Base-by-base conservation (phyloP, 92 coral and sea anemone species). In the Epizoanthus ramosus region DNA sequence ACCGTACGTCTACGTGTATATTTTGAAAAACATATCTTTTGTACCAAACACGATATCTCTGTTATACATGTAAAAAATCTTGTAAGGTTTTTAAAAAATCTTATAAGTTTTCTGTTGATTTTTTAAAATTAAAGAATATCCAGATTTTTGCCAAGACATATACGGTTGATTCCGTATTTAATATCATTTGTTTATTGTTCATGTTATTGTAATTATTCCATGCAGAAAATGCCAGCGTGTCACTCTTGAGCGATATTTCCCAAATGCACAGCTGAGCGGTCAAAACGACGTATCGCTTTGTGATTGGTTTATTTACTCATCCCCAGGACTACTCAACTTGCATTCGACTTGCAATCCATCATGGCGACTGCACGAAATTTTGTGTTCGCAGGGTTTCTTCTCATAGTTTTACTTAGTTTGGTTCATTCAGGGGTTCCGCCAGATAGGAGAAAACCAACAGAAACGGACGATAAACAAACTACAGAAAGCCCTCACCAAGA, bases 261-360 rank as follows among this genome's bases (percentile, higher is more conserved):
- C 18, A 61, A 61, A 77, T 39, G 82, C 71, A 77, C 71, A 60
- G 82, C 71, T 77, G 82, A 77, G 37, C 80, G 68, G 76, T 66
- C 50, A 50, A 69, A 69, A 17, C 50, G 87, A 93, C 97, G 97
- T 91, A 91, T 85, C 91, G 83, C 10, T 81, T 76, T 86, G 54
- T 80, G 85, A 93, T 93, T 93, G 97, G 97, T 59, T 68, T 71
- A 71, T 58, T 33, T 7, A 50, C 74, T 79, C 37, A 74, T 57
- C 71, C 77, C 97, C 97, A 93, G 94, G 82, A 19, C 71, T 37
- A 0, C 72, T 91, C 70, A 8, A 79, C 21, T 23, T 18, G 57
- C 74, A 22, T 68, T 60, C 63, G 58, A 13, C 71, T 75, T 73
- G 69, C 68, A 80, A 88, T 75, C 92, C 71, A 92, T 82, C 92